Conservation (phyloP, 1,140 invertebrate genomes). For the Drosophila carrolli region DNA sequence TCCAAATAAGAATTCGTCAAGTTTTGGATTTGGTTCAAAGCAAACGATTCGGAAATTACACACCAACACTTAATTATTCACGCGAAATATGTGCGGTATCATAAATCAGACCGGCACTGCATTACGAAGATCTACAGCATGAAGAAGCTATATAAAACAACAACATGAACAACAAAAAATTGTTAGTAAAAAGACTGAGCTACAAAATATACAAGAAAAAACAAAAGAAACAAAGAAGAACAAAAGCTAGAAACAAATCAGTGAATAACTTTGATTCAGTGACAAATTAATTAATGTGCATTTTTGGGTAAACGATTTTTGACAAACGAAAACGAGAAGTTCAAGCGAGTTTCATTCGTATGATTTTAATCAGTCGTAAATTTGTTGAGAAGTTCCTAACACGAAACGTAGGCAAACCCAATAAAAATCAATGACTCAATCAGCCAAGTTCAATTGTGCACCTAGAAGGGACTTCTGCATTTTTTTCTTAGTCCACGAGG, state of each 20-base stretch:
- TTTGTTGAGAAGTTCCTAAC: constrained; percentile 73
- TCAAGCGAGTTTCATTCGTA: constrained; percentile 6
- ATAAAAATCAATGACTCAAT: constrained; percentile 45
- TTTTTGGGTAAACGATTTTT: constrained; percentile 32
- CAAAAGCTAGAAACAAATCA: constrained; percentile 16
- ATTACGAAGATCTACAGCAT: constrained; percentile 28
- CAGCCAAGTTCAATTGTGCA: constrained; percentile 31
- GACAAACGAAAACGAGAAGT: constrained; percentile 25
- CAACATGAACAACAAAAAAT: constrained; percentile 63
- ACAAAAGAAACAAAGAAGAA: constrained; percentile 31
- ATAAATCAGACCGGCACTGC: constrained; percentile 19
- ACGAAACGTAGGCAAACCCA: constrained; percentile 18
- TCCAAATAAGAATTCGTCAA: constrained; percentile 22
- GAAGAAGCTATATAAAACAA: constrained; percentile 42
- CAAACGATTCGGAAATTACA: constrained; percentile 10
- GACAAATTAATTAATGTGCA: constrained; percentile 39
- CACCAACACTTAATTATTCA: constrained; percentile 15
- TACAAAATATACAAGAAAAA: constrained; percentile 71
- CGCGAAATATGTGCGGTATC: constrained; percentile 15
- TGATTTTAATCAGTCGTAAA: constrained; percentile 49
- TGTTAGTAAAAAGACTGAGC: constrained; percentile 84
- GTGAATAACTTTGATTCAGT: constrained; percentile 22
- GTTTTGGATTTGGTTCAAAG: constrained; percentile 18
- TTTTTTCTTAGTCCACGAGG: constrained; percentile 31
- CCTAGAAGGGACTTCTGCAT: constrained; percentile 58